Conservation (phyloP, 2,113 vertebrate species). For the Rissa tridactyla region DNA sequence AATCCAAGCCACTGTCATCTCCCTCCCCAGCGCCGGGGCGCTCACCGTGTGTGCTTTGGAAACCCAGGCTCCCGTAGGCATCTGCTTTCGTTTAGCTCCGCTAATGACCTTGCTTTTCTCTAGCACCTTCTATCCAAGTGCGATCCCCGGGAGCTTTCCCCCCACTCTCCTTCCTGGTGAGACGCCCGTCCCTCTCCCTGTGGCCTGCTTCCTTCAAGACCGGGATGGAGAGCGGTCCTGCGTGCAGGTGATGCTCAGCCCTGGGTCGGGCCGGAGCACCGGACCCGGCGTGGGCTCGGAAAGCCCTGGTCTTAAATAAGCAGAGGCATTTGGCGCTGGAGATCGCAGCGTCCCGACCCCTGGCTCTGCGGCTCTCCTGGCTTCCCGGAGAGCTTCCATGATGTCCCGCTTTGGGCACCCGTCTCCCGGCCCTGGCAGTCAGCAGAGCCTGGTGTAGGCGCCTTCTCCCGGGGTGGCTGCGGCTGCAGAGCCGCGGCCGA, state of each 20-base stretch:
- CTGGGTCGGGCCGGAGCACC: background rate
- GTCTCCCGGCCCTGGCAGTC: background rate
- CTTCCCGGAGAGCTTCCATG: background rate
- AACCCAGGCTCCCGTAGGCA: background rate
- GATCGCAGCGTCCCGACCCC: accelerated
- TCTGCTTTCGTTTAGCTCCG: slow-evolving; percentile 10
- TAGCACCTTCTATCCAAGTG: background rate
- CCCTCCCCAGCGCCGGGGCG: background rate
- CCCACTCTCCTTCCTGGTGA: background rate
- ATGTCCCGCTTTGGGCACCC: background rate
- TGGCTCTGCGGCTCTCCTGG: background rate
- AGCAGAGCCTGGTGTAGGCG: background rate
- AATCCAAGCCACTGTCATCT: background rate
- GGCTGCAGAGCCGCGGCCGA: background rate
- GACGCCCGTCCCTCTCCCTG: background rate
- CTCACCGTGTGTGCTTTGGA: background rate
- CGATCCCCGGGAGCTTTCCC: background rate
- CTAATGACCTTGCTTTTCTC: background rate
- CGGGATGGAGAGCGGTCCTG: background rate
- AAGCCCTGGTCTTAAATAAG: background rate
- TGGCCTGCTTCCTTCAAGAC: background rate
- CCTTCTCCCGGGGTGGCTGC: background rate
- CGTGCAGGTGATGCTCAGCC: background rate
- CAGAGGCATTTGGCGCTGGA: background rate
- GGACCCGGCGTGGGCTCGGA: accelerated